Evolutionary conservation across 2,113 vertebrate species (phyloP), one percentile per base, ranked within the genome.

Genomic region (Embiotoca jacksoni): DNA sequence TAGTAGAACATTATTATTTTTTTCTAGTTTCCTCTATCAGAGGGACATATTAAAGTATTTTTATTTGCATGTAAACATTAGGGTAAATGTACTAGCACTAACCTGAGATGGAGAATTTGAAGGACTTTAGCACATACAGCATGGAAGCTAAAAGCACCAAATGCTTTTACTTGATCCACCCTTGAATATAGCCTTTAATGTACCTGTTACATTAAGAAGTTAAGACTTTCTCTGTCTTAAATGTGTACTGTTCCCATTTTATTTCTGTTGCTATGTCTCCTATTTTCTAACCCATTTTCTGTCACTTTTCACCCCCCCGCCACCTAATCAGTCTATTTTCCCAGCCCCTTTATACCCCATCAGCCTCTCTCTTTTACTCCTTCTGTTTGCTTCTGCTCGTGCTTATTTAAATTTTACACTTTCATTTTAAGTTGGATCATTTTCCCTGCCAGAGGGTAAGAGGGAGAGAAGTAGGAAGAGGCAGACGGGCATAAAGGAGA

Each of bases 361-460:
- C 49, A 64, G 31, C 60, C 44, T 77, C 69, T 65, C 62, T 70
- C 39, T 64, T 59, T 75, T 7, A 37, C 41, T 65, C 49, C 74
- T 14, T 31, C 35, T 72, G 47, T 83, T 77, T 52, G 55, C 78
- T 79, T 69, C 52, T n/a, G 14, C 69, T 63, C 58, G 53, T 33
- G 66, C 73, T 88, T 64, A 78, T 87, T 87, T 80, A 78, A 82
- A 89, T 86, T 70, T 71, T 78, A 81, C 80, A 88, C 82, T 86
- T 87, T 81, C 53, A 52, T 85, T 85, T 84, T 80, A 58, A 80
- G 78, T 82, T 84, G 78, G 79, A 89, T 86, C 5, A 56, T 76
- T 85, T 83, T 85, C 59, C 59, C 62, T 82, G 75, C 80, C 84
- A 63, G 66, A 62, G 59, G 64, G 47, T 55, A 67, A 76, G 59